Percentiles rank a stretch among this genome's conserved stretches.
phyloP scores from a whole-genome alignment of 2,797 vertebrate genomes.

The Gastrophryne carolinensis region DNA sequence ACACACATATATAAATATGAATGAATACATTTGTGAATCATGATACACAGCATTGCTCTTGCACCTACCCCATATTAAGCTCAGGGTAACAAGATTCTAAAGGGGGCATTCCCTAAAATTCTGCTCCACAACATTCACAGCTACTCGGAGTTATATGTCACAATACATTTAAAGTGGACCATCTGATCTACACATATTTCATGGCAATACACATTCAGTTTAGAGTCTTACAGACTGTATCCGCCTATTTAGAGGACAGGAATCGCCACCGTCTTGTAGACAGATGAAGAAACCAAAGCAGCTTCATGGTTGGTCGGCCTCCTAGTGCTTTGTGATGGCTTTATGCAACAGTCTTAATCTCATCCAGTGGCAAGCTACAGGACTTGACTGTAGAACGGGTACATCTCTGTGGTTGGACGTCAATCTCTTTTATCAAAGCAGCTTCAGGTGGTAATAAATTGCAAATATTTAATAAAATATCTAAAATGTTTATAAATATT shows the following conservation, averaged over 20 bases:
- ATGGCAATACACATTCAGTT: conserved; percentile 75
- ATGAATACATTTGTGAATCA: not conserved
- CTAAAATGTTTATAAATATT: conserved; percentile 94
- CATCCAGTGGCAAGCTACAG: conserved; percentile 98
- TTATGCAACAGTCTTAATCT: conserved; percentile 97
- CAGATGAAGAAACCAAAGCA: conserved; percentile 76
- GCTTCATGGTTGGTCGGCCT: conserved; percentile 89
- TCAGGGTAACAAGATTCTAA: not conserved
- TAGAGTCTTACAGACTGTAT: conserved; percentile 96
- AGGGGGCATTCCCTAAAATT: not conserved
- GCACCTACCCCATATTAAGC: not conserved
- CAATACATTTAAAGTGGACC: conserved; percentile 75
- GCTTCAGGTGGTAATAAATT: conserved; percentile 92
- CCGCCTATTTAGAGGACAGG: conserved; percentile 67
- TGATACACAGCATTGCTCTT: not conserved
- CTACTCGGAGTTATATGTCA: conserved; percentile 78
- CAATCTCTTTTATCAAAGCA: conserved; percentile 92
- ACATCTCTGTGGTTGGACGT: conserved; percentile 87
- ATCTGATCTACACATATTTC: conserved; percentile 83
- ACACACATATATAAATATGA: not conserved
- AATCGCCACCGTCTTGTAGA: conserved; percentile 84
- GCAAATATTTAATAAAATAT: conserved; percentile 98
- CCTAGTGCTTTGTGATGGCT: conserved; percentile 96
- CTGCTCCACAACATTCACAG: conserved; percentile 80
- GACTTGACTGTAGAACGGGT: conserved; percentile 91